Evolutionary conservation across 2,888 invertebrate genomes (phyloP), one percentile per base, ranked within the genome.

Genomic region (Celastrina argiolus): DNA sequence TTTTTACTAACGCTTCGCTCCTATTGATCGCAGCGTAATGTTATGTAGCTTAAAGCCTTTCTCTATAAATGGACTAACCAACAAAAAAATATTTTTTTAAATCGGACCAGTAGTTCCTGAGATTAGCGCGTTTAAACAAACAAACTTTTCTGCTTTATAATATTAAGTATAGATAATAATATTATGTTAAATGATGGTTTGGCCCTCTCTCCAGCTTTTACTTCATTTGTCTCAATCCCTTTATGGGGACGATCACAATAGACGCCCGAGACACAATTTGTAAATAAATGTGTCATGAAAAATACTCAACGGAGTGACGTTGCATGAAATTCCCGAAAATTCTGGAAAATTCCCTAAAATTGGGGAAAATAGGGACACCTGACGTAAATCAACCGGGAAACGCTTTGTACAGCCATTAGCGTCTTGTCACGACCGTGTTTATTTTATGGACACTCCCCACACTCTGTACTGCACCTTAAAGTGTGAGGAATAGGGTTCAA

Each of bases 311-410:
- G 51, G 51, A 51, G 51, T 51, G 51, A 26, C 51, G 51, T 51
- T 22, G 51, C 51, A 14, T 26, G 51, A 51, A 51, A 51, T 26
- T 51, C 51, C 14, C 14, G 5, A 45, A 45, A 45, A 10, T 18
- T 45, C 10, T 8, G 45, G 22, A 0, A 51, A 51, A 51, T 6
- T 12, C 22, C 3, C 28, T 1, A n/a, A 56, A 31, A 28, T 31
- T 31, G 58, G n/a, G n/a, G 4, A 58, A 16, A 31, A 31, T 58
- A 28, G 31, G 16, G 28, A 58, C 58, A 58, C 58, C 58, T 58
- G 58, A 58, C 58, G 58, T 28, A 31, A 58, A 58, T 58, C 58
- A 58, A 31, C 51, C 51, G 51, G 51, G 22, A 51, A 51, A 31
- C 58, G 28, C 31, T 58, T 58, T 58, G 58, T 58, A 16, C 58